Base-by-base conservation (phyloP, 2,888 invertebrate species). In the Cephus rjabovi region DNA sequence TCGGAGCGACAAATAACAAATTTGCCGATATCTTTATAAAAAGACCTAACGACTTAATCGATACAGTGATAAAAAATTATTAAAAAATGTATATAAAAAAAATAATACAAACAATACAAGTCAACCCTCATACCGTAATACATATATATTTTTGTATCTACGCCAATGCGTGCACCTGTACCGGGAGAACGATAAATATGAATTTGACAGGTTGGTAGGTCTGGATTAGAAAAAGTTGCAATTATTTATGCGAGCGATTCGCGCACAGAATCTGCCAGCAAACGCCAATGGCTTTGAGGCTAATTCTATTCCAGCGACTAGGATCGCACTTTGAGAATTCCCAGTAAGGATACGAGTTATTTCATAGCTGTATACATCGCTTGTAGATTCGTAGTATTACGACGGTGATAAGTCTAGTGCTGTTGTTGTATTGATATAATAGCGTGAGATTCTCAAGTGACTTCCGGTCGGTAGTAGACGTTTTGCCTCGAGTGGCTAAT, bases 221-320 rank as follows among this genome's bases (percentile, higher is more conserved):
- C 40, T 33, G 81, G 78, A 81, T 81, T 81, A 81, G 81, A 81
- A 81, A 80, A 74, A 73, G 77, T 34, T 76, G 30, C 71, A 76
- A 82, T 82, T 82, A 82, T 81, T 82, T 82, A 82, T 82, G 82
- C 80, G 76, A 80, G 74, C 77, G 76, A 79, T 82, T 80, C 77
- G 79, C 80, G 79, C 79, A 70, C 56, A 56, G 23, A 56, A 23
- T 56, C 56, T 56, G 6, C 23, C 56, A 9, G 56, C 9, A 23
- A 23, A 56, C 9, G 23, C 56, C 23, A 23, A 23, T 15, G 23
- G 56, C 56, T 56, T 56, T 56, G 23, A 23, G 56, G 56, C 56
- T 23, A 56, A 56, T 23, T 15, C 9, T 15, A 23, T 56, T 56
- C 56, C 23, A 9, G 56, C 2, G 9, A 56, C 56, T 9, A 56